Evolutionary conservation across 1,140 invertebrate species (phyloP), one percentile per base, ranked within the genome.

Genomic region (Leptoteleia sp.): DNA sequence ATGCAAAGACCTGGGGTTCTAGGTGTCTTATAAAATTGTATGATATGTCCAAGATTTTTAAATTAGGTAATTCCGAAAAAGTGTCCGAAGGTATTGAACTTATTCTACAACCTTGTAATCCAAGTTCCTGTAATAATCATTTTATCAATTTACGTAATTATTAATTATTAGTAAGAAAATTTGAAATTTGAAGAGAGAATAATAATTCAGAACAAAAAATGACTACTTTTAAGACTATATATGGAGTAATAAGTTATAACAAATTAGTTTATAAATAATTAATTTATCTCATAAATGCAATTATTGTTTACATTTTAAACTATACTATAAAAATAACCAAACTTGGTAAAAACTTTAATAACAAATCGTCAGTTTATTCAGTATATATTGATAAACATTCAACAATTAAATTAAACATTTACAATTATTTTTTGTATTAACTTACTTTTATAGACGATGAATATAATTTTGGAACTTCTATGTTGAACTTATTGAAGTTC

Each of bases 11-110:
- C 6, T 54, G 16, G 11, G 4, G 33, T 7, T 84, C 64, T 22
- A 89, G 31, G 22, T 83, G 80, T 37, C 78, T 83, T 75, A 89
- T 72, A 11, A 82, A 55, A 38, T 89, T 89, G 25, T 84, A 81
- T 0, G 87, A 84, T 16, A 89, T 80, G 59, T 89, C 82, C 48
- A 89, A 82, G 2, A 27, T 82, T 42, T 81, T 84, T 52, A 89
- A 57, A 16, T 81, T 75, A 1, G 61, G 64, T 7, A 89, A 52
- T 16, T 82, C 78, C 16, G 54, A 50, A 45, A 89, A 89, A 4
- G 79, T 84, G 7, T 85, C 81, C 1, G 16, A 2, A 4, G 80
- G 67, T 27, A 89, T 57, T 19, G 83, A 45, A 40, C 73, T 83
- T 48, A 89, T 88, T 55, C 65, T 67, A 67, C 88, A 89, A 2